Evolutionary conservation across 2,113 vertebrate species (phyloP), one percentile per base, ranked within the genome.

Genomic region (Coturnix japonica): DNA sequence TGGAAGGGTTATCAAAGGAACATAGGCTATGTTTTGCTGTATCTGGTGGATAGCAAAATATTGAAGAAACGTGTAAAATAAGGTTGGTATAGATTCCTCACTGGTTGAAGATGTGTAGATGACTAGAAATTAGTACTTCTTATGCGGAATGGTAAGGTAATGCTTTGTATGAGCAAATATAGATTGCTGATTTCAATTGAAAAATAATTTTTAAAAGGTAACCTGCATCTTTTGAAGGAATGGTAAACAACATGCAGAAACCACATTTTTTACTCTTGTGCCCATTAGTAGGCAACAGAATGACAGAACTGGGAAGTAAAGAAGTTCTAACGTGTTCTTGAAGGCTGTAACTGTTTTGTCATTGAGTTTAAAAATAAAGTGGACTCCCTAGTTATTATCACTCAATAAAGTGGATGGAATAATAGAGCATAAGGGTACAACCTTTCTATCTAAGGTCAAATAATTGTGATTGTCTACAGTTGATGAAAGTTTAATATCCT

Each of bases 401-500:
- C n/a, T 92, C 54, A 64, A 53, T 72, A 90, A 25, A 46, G 31
- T 81, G 64, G 72, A 73, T 64, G 89, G 43, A 93, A 95, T 91
- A 95, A 80, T 81, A 74, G 41, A 64, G 47, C 21, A 2, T 87
- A 76, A 78, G 60, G 63, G 49, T 91, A 83, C 53, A 87, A 76
- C 86, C 95, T 97, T 97, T 97, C 35, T 95, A 66, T 96, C 77
- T 92, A 95, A 97, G 93, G 89, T 95, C 96, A 97, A 97, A 96
- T 96, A 96, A 96, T 95, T 96, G 91, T 93, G 93, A 96, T 96
- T 95, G 93, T 95, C 87, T 91, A 90, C 71, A 97, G 95, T 95
- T 96, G 93, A 95, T 98, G 91, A 96, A 97, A 96, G 91, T 96
- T 97, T 97, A 97, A 97, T 96, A 96, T 95, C 88, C 93, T 81